phyloP scores from a whole-genome alignment of 2,888 invertebrate genomes.

The Syrphus vitripennis region DNA sequence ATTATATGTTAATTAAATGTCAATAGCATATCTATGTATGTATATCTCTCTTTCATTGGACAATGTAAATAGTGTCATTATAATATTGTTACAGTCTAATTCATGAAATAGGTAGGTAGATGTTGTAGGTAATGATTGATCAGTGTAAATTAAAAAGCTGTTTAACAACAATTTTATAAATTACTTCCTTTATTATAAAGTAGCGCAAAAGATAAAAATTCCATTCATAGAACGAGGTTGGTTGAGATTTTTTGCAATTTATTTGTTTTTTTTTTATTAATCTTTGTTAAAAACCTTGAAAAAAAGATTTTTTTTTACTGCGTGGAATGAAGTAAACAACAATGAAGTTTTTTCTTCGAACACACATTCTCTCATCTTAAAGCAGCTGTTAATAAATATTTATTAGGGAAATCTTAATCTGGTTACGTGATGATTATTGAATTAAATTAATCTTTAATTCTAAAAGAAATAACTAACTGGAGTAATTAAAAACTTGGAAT shows the following conservation, averaged over 20 bases:
- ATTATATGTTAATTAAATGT: slow-evolving; percentile 66
- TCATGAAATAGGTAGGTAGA: not conserved
- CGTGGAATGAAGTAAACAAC: slow-evolving; percentile 9
- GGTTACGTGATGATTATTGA: not conserved
- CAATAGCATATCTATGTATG: slow-evolving; percentile 21
- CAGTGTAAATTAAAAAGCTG: not conserved
- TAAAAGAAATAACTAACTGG: not conserved
- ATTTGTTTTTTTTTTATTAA: not conserved
- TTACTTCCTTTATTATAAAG: not conserved
- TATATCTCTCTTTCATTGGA: slow-evolving; percentile 25
- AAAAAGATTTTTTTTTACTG: not conserved
- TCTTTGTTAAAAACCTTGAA: not conserved
- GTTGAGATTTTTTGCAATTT: not conserved
- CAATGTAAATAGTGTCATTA: slow-evolving; percentile 3
- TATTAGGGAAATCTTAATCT: slow-evolving; percentile 30
- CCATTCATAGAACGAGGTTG: not conserved
- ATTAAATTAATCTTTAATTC: not conserved
- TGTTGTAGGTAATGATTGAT: slow-evolving; percentile 9
- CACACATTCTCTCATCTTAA: slow-evolving; percentile 23
- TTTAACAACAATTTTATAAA: not conserved
- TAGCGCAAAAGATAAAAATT: slow-evolving; percentile 3
- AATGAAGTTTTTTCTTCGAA: slow-evolving; percentile 10
- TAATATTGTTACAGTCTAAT: slow-evolving; percentile 20
- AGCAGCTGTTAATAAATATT: slow-evolving; percentile 37
- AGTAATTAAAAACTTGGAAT: not conserved